Evolutionary conservation across 2,888 invertebrate species (phyloP).

Genomic region (Scaptomyza polygonia): DNA sequence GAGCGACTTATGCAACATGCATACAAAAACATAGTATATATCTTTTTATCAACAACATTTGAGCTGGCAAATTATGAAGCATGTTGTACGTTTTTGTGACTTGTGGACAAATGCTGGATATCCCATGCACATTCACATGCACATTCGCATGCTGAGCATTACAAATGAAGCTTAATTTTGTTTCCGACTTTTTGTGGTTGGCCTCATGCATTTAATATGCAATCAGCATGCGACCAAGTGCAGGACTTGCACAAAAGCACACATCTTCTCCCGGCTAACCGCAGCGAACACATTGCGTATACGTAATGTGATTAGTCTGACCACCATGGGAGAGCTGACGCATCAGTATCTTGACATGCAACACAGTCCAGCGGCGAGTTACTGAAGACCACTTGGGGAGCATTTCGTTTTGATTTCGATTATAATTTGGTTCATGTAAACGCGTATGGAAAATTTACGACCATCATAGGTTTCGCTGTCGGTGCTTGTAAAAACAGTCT

Average conservation of each 20-base stretch:
- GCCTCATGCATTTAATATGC: slow-evolving; percentile 54
- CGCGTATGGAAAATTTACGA: slow-evolving; percentile 34
- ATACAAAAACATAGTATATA: neutral
- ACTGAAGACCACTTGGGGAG: slow-evolving; percentile 53
- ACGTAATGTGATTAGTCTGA: slow-evolving; percentile 59
- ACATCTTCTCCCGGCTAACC: slow-evolving; percentile 10
- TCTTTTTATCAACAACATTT: slow-evolving; percentile 11
- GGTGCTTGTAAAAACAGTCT: neutral
- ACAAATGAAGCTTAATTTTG: slow-evolving; percentile 55
- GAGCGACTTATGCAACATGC: neutral
- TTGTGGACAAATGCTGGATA: slow-evolving; percentile 22
- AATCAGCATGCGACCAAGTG: slow-evolving; percentile 46
- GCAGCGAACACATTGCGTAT: slow-evolving; percentile 53
- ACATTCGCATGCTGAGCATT: slow-evolving; percentile 32
- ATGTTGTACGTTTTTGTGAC: slow-evolving; percentile 39
- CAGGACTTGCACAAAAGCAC: slow-evolving; percentile 8
- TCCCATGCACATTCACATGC: neutral
- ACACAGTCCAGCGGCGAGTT: neutral
- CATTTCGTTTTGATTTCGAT: slow-evolving; percentile 45
- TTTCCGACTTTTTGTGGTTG: slow-evolving; percentile 24
- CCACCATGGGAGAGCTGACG: slow-evolving; percentile 3
- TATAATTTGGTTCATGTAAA: slow-evolving; percentile 27
- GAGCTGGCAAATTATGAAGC: slow-evolving; percentile 10
- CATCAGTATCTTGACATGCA: slow-evolving; percentile 26
- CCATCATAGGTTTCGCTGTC: slow-evolving; percentile 14